Base-by-base conservation (phyloP, 2,113 vertebrate species). In the Cephalopholis sonnerati region DNA sequence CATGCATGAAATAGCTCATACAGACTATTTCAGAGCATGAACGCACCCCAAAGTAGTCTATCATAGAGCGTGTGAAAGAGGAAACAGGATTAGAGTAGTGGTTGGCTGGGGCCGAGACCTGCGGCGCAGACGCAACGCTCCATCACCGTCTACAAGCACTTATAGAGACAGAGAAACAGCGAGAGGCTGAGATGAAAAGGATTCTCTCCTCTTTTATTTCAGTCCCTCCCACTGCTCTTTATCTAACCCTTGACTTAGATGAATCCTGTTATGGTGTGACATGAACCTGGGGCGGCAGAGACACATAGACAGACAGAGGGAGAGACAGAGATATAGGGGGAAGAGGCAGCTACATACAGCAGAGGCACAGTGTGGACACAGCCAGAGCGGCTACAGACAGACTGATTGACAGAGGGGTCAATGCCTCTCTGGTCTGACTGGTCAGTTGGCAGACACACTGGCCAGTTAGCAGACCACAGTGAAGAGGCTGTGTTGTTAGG, bases 71-170 rank as follows among this genome's bases (percentile, higher is more conserved):
- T 79, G 71, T 74, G 89, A 90, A 85, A 58, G 62, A 77, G 84
- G 61, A 90, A 92, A 93, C 81, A 83, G 91, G 92, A 93, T 93
- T 92, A 92, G 58, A 83, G 82, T 82, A 29, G 70, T 51, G 84
- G 87, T 44, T 88, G 79, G 81, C 81, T 76, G 66, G 61, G 84
- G 81, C 78, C 74, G 76, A 81, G 78, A 88, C 90, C 88, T 73
- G 77, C 69, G 69, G 91, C 74, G 10, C 68, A 48, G 71, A 75
- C 48, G n/a, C 79, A 79, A 67, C 10, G 41, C 81, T 89, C 71
- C 80, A 85, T 72, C 81, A 73, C 22, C 25, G 44, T 75, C 69
- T 59, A 86, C 83, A 88, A 83, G 74, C 74, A 46, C 78, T 72
- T 46, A 25, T 57, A 29, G 59, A 87, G 86, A 89, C 70, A 66